Percentiles rank a stretch among this genome's conserved stretches.
These are phyloP conservation scores for Chaetoderma sp. DNA, from an alignment of 2,888 invertebrate genomes.

Conservation along the genomic window DNA sequence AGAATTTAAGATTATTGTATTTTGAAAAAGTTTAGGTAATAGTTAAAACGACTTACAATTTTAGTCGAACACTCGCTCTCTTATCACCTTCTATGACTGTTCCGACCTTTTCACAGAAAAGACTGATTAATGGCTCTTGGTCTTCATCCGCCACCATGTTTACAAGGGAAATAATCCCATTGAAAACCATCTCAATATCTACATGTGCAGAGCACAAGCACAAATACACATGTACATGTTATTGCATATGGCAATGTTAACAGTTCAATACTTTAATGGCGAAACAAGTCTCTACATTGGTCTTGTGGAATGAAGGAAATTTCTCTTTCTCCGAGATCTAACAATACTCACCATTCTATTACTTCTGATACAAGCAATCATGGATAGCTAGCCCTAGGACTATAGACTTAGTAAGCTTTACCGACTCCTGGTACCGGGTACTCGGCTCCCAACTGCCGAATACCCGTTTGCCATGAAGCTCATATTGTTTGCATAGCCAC, in stretches of 20 bases:
- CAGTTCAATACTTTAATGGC: neutral
- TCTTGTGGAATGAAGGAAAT: no score
- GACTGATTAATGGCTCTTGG: slow-evolving; percentile 87
- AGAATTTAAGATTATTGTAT: no score
- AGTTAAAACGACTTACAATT: slow-evolving; percentile 78
- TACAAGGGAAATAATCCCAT: slow-evolving; percentile 96
- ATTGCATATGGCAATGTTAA: neutral
- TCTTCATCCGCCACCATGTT: slow-evolving; percentile 87
- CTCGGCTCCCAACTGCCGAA: no score
- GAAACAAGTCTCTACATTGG: neutral
- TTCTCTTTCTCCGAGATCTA: no score
- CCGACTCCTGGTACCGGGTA: no score
- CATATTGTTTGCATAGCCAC: no score
- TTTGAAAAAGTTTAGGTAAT: neutral
- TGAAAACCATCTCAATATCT: slow-evolving; percentile 92
- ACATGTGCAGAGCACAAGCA: slow-evolving; percentile 31
- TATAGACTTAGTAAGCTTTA: no score
- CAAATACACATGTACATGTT: neutral
- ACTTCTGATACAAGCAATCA: no score
- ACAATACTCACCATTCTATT: no score
- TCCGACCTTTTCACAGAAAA: slow-evolving; percentile 91
- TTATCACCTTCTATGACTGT: slow-evolving; percentile 81
- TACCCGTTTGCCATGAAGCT: no score
- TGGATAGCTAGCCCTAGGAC: no score
- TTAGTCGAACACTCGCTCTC: slow-evolving; percentile 77